Percentiles rank a stretch among this genome's conserved stretches.
These are phyloP conservation scores for Diplazon laetatorius DNA, from an alignment of 2,888 invertebrate genomes.

Conservation along the genomic window DNA sequence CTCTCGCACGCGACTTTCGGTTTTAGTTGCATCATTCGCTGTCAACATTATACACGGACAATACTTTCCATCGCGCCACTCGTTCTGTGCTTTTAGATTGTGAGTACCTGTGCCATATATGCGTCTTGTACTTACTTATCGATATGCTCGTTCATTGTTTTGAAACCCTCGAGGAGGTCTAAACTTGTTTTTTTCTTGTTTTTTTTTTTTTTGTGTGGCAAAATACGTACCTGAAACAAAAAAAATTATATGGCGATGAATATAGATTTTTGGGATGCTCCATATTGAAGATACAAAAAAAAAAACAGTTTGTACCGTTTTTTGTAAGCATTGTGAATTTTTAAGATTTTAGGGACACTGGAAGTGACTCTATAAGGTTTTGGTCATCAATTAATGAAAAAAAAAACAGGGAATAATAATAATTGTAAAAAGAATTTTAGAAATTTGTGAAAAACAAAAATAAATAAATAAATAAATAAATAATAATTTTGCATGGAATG, in stretches of 20 bases:
- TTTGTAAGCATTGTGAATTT: too few relatives aligned
- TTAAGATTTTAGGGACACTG: too few relatives aligned
- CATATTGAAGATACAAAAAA: too few relatives aligned
- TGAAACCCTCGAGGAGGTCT: not conserved
- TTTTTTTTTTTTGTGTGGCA: not conserved
- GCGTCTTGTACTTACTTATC: conserved; percentile 18
- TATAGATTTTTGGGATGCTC: not conserved
- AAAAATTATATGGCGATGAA: conserved; percentile 14
- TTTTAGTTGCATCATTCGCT: conserved; percentile 14
- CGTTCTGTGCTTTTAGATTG: too few relatives aligned
- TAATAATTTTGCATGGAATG: too few relatives aligned
- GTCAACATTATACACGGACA: too few relatives aligned
- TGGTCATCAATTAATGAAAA: too few relatives aligned
- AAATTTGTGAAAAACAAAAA: not conserved
- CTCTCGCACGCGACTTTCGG: too few relatives aligned
- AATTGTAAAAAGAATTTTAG: not conserved
- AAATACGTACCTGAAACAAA: conserved; percentile 61
- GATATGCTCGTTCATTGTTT: not conserved
- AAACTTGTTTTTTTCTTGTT: not conserved
- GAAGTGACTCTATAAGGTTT: too few relatives aligned
- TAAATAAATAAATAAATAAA: not conserved
- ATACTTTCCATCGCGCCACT: too few relatives aligned
- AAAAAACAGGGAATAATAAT: conserved; percentile 4
- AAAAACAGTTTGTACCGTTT: too few relatives aligned
- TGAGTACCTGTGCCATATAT: too few relatives aligned